Base-by-base conservation (phyloP, 1,140 invertebrate species). In the Psilanteris sp. region DNA sequence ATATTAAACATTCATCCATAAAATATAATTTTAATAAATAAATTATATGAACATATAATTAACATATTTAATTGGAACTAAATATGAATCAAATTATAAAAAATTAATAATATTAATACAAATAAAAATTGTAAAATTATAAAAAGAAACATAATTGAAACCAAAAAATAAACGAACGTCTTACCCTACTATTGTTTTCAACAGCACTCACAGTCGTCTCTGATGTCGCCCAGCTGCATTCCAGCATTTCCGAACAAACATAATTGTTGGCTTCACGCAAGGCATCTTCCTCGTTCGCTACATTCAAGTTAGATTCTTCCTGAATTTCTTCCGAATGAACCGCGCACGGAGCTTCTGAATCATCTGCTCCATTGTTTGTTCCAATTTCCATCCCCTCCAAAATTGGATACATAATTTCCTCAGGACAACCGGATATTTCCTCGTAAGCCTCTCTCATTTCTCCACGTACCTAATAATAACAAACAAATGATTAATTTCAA, bases 181-280 rank as follows among this genome's bases (percentile, higher is more conserved):
- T 82, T 75, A 86, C 82, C 75, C 81, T 85, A 36, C 70, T 83
- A 37, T 54, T 80, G 44, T 81, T 83, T 43, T 41, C 73, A 52
- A 83, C 73, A 22, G 75, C 81, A 71, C 81, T 86, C 70, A 87
- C 83, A n/a, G 79, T 80, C 4, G 82, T 76, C 57, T 87, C 84
- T n/a, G 84, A 81, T 6, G 85, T 82, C 4, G 84, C 77, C 87
- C 87, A 89, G 14, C 80, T 88, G 37, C 87, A 87, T 22, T 87
- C 87, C 8, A 88, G 43, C 87, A 89, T 88, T 61, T 87, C 87
- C 0, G 86, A 87, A 36, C 86, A 88, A 16, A 89, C 87, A n/a
- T 89, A 89, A 73, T 89, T 89, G 31, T 89, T 89, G 0, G 87
- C 87, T 24, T 89, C 87, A 8, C 86, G 81, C 10, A 89, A 82